phyloP scores from a whole-genome alignment of 2,888 invertebrate genomes.

The Pandemis heparana region DNA sequence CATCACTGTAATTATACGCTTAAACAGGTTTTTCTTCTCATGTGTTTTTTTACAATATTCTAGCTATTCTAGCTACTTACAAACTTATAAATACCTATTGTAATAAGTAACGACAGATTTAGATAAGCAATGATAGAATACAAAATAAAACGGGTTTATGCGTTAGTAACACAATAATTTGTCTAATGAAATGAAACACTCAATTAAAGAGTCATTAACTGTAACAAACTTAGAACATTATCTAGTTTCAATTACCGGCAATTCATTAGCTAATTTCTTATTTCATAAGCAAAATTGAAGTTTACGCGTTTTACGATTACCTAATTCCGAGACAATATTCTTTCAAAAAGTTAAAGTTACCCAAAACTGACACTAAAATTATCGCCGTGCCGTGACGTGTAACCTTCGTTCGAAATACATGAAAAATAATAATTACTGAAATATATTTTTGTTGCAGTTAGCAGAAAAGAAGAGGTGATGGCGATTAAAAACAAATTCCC shows the following conservation, averaged over 20 bases:
- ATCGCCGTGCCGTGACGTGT: no score
- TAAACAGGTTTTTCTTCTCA: no score
- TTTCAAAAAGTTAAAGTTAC: no score
- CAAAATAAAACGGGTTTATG: not conserved
- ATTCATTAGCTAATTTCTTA: not conserved
- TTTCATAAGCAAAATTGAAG: not conserved
- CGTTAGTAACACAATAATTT: not conserved
- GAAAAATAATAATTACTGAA: not conserved
- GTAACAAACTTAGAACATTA: not conserved
- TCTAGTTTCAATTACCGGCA: not conserved
- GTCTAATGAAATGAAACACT: conserved; percentile 1
- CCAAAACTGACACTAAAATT: no score
- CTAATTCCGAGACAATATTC: no score
- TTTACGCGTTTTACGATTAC: not conserved
- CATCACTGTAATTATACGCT: no score
- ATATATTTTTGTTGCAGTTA: conserved; percentile 79
- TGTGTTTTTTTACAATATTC: no score
- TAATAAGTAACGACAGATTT: no score
- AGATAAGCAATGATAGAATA: not conserved
- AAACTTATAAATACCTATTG: no score
- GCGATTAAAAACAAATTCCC: conserved; percentile 92
- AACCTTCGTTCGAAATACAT: no score
- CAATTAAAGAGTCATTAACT: not conserved
- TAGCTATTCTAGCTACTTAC: no score
- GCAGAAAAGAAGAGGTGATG: conserved; percentile 90